Percentiles rank a stretch among this genome's conserved stretches.
Evolutionary conservation across 1,140 invertebrate genomes (phyloP).

Genomic region (Drosophila fuyamai): DNA sequence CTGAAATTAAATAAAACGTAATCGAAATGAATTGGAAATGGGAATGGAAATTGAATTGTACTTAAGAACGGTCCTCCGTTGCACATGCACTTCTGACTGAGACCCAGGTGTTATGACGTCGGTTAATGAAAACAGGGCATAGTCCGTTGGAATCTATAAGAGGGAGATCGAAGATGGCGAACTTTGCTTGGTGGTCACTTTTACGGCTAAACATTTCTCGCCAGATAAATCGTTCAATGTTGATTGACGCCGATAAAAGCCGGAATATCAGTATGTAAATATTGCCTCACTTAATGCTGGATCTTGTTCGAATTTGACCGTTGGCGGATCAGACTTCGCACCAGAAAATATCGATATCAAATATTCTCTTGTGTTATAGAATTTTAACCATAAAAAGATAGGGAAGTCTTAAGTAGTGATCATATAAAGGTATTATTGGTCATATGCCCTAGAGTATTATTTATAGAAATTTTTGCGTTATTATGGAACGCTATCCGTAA

Average conservation of each 20-base stretch:
- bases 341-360: too few relatives aligned
- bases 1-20: constrained; percentile 61
- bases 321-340: not conserved
- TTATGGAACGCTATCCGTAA: not conserved
- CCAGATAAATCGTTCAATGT: too few relatives aligned
- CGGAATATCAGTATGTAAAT: constrained; percentile 83
- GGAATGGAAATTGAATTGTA: constrained; percentile 41
- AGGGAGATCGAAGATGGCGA: constrained; percentile 18
- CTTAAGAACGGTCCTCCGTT: constrained; percentile 26
- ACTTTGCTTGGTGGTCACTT: constrained; percentile 70
- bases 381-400: not conserved
- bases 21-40: constrained; percentile 54
- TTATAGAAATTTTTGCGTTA: not conserved
- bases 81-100: constrained; percentile 34
- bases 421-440: too few relatives aligned
- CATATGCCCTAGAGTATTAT: not conserved
- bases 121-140: constrained; percentile 35
- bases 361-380: not conserved
- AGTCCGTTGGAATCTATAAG: not conserved
- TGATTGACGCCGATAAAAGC: too few relatives aligned
- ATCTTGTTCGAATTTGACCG: constrained; percentile 23
- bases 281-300: constrained; percentile 78
- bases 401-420: not conserved
- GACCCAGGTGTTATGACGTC: constrained; percentile 73
- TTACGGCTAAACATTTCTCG: too few relatives aligned